Evolutionary conservation across 2,113 vertebrate genomes (phyloP), one percentile per base, ranked within the genome.

Genomic region (Pedionomus torquatus): DNA sequence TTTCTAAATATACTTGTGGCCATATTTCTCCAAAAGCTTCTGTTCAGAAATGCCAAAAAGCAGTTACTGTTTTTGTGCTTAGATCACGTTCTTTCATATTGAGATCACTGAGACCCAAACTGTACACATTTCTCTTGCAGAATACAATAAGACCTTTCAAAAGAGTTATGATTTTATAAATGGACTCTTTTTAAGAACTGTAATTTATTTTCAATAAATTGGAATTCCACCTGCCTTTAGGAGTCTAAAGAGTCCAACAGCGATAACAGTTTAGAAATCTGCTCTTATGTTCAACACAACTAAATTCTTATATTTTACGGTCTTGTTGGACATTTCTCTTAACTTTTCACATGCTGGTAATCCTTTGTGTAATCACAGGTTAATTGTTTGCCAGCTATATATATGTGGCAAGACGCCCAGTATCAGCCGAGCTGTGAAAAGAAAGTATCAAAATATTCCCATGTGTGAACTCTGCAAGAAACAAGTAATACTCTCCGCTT

Each of bases 361-460:
- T 76, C 61, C 52, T 71, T 87, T 65, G 35, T 72, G n/a, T 83
- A 82, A 84, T 48, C 87, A 61, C 54, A 94, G 39, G 69, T 91
- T 91, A 74, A 84, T 68, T 94, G 35, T 85, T 87, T 96, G 66
- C 65, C 54, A 93, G 33, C 48, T 71, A 51, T 78, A 57, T 84
- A 54, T 82, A 20, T 28, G 41, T 60, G 92, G 70, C 93, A 95
- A 91, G 31, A 80, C 0, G 8, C 74, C 69, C 52, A 26, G 66
- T 76, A 91, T 95, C 63, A 94, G 44, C 75, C 87, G 44, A 87
- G 58, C 78, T 80, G 54, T 85, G 87, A 91, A 94, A 89, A 95
- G 7, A 35, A 95, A 80, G 63, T 44, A 93, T 88, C 87, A 91
- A 85, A 93, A 85, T 90, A 96, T 52, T 64, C 68, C n/a, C 28